Conservation (phyloP, 1,140 invertebrate genomes). For the Drosophila biarmipes region DNA sequence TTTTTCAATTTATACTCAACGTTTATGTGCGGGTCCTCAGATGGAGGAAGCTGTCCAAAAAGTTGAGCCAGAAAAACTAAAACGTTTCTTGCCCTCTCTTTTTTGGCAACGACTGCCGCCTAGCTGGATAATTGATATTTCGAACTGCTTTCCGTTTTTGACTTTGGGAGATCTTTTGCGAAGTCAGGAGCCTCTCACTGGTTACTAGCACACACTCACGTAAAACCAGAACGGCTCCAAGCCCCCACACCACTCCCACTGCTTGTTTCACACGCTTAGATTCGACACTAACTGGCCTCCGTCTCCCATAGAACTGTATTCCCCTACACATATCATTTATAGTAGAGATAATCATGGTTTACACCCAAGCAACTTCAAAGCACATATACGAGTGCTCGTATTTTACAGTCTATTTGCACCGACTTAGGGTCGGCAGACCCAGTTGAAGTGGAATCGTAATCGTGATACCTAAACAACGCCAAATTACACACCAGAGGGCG, state of each 20-base stretch:
- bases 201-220: constrained; percentile 47
- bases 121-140: constrained; percentile 50
- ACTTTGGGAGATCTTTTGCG: constrained; percentile 8
- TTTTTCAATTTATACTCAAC: constrained; percentile 83
- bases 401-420: constrained; percentile 46
- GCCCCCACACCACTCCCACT: constrained; percentile 33
- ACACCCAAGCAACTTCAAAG: constrained; percentile 66
- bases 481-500: constrained; percentile 83
- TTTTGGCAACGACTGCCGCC: constrained; percentile 58
- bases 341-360: constrained; percentile 80
- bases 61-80: constrained; percentile 73
- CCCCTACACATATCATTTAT: constrained; percentile 77
- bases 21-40: constrained; percentile 63
- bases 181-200: constrained; percentile 4
- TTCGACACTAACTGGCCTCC: constrained; percentile 46
- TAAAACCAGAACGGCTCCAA: constrained; percentile 48
- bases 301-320: constrained; percentile 4
- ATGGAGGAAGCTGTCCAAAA: constrained; percentile 38
- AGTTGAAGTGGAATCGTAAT: constrained; percentile 57
- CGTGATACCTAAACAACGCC: constrained; percentile 82
- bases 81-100: constrained; percentile 22
- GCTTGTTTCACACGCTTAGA: constrained; percentile 63
- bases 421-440: constrained; percentile 5
- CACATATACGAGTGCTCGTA: constrained; percentile 31
- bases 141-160: constrained; percentile 26